Evolutionary conservation across 2,797 vertebrate species (phyloP), one percentile per base, ranked within the genome.

Genomic region (Anguilla anguilla): DNA sequence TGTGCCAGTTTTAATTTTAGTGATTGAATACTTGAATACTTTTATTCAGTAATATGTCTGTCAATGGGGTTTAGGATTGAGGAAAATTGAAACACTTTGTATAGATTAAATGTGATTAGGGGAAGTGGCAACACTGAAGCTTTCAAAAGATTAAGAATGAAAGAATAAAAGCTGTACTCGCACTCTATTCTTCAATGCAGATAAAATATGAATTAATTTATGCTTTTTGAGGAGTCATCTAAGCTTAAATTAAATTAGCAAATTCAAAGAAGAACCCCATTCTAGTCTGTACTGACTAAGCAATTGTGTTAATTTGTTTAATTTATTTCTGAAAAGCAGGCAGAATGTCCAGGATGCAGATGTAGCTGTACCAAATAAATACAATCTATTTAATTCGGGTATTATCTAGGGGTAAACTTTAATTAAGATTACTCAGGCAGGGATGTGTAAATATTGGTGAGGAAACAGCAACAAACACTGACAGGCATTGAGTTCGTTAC

Each of bases 81-180:
- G 91, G 31, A 84, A 91, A 92, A 91, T 88, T 39, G 67, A 86
- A 74, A 46, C 77, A 79, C 53, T 46, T 79, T 57, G 69, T 81
- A 81, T 59, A 79, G 74, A 59, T 87, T 59, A 82, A 28, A 61
- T 59, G 39, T 82, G 72, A 82, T 87, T 81, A 87, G 53, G 51
- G 3, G 51, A 81, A 59, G 59, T 9, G 17, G 51, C 17, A 55
- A 82, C 74, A 82, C 10, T 74, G 81, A 13, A 53, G 25, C 86
- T 87, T 67, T 57, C 49, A 57, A 61, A 17, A 82, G 74, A 87
- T 87, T 87, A 43, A 86, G 86, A 79, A 39, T 46, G 19, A 15
- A 81, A 35, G 74, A 86, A 81, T 57, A 86, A 81, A 86, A 77
- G 69, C 85, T 87, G 59, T n/a, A 43, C 31, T 87, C 82, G 3